A percentile compares a stretch with the other conserved stretches of the same genome.
phyloP scores from a whole-genome alignment of 2,888 invertebrate species.

The Troides helena region DNA sequence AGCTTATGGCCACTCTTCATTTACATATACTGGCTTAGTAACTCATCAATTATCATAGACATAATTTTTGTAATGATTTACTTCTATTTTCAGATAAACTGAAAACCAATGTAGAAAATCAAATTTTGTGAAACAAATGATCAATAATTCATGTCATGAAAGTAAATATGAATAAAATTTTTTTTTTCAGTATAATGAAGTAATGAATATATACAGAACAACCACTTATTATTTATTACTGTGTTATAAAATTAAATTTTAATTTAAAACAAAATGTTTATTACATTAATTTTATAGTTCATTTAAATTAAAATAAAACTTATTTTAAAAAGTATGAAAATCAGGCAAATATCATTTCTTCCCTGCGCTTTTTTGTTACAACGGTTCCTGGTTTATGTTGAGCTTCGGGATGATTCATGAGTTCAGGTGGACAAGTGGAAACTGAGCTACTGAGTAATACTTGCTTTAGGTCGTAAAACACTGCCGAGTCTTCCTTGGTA shows the following conservation, averaged over 20 bases:
- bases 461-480: conserved; percentile 99
- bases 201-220: neutral
- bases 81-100: conserved; percentile 12
- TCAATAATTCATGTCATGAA: neutral
- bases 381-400: conserved; percentile 98
- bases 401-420: conserved; percentile 98
- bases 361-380: conserved; percentile 94
- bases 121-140: conserved; percentile 5
- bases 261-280: conserved; percentile 13
- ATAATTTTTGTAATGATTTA: conserved; percentile 15
- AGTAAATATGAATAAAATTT: neutral
- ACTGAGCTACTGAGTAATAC: conserved; percentile 93
- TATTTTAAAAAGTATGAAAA: neutral
- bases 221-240: conserved; percentile 18
- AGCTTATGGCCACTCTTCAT: neutral
- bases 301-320: conserved; percentile 7
- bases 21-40: neutral
- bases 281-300: conserved; percentile 3
- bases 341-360: conserved; percentile 97
- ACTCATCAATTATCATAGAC: neutral
- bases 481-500: conserved; percentile 96
- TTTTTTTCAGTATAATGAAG: neutral
- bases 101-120: conserved; percentile 14
- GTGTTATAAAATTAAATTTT: conserved; percentile 17
- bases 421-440: conserved; percentile 96